These are phyloP conservation scores for Prietella phreatophila DNA, from an alignment of 2,113 vertebrate species.

Conservation along the genomic window DNA sequence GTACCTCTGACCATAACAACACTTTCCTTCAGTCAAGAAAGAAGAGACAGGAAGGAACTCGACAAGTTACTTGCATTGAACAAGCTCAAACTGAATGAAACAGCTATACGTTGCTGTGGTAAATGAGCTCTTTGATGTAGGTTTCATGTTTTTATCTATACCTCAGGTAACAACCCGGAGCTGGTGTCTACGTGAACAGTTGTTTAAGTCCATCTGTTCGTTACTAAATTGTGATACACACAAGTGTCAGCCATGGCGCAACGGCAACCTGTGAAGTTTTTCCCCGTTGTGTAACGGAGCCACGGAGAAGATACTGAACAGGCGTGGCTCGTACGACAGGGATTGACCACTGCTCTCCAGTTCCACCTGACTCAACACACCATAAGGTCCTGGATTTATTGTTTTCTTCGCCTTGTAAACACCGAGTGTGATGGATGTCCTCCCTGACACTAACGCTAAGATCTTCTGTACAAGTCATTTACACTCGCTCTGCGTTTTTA, in stretches of 20 bases:
- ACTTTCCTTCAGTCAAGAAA: neutral
- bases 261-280: neutral
- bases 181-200: neutral
- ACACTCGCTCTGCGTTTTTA: slow-evolving; percentile 9
- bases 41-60: neutral
- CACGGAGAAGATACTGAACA: slow-evolving; percentile 1
- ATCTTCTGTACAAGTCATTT: slow-evolving; percentile 46
- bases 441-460: neutral
- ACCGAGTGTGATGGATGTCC: slow-evolving; percentile 34
- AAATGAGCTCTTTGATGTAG: slow-evolving; percentile 18
- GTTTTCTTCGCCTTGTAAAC: slow-evolving; percentile 29
- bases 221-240: neutral
- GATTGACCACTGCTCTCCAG: neutral
- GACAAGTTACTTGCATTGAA: neutral
- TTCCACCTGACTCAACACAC: slow-evolving; percentile 18
- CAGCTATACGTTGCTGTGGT: neutral
- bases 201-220: slow-evolving; percentile 16
- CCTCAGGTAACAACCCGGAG: slow-evolving; percentile 10
- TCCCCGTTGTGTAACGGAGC: neutral
- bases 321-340: neutral
- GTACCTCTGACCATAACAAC: neutral
- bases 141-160: slow-evolving; percentile 13
- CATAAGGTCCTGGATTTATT: slow-evolving; percentile 21
- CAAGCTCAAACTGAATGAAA: neutral
- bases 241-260: neutral